These are phyloP conservation scores for Drosophila nikananu DNA, from an alignment of 1,140 invertebrate species.

Conservation along the genomic window DNA sequence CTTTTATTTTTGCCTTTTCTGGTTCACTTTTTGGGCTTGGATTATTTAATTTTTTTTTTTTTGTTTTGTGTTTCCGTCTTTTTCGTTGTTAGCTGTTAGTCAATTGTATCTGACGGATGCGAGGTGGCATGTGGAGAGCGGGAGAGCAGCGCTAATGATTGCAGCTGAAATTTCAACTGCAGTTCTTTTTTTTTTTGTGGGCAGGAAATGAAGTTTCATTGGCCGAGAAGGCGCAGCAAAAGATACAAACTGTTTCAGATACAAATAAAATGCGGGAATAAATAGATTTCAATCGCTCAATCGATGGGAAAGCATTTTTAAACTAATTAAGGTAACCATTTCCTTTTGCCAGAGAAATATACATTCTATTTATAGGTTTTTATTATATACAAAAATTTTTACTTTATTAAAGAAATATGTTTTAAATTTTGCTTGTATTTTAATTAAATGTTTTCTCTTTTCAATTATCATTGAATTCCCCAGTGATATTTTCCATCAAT, in stretches of 20 bases:
- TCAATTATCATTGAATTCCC: conserved; percentile 3
- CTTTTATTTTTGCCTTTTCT: conserved; percentile 19
- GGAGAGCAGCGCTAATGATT: conserved; percentile 65
- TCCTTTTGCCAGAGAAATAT: not conserved
- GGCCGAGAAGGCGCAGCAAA: conserved; percentile 14
- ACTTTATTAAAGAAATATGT: not conserved
- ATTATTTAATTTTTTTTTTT: conserved; percentile 10
- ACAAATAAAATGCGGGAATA: conserved; percentile 15
- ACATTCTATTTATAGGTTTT: not conserved
- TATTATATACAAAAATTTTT: not conserved
- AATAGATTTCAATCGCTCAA: not conserved
- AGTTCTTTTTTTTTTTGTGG: conserved; percentile 9
- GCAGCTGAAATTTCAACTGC: conserved; percentile 46
- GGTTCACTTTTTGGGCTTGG: conserved; percentile 32
- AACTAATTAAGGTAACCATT: conserved; percentile 15
- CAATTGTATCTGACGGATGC: conserved; percentile 65
- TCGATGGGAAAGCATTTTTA: conserved; percentile 7
- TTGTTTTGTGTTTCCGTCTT: conserved; percentile 47
- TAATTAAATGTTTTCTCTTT: conserved; percentile 2
- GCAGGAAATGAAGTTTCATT: conserved; percentile 39
- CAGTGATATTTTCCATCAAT: conserved; percentile 1
- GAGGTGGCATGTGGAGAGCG: conserved; percentile 2
- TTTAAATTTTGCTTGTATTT: not conserved
- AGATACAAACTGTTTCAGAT: conserved; percentile 3
- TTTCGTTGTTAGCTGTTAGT: conserved; percentile 60